Evolutionary conservation across 2,113 vertebrate genomes (phyloP), one percentile per base, ranked within the genome.

Genomic region (Acanthisitta chloris): DNA sequence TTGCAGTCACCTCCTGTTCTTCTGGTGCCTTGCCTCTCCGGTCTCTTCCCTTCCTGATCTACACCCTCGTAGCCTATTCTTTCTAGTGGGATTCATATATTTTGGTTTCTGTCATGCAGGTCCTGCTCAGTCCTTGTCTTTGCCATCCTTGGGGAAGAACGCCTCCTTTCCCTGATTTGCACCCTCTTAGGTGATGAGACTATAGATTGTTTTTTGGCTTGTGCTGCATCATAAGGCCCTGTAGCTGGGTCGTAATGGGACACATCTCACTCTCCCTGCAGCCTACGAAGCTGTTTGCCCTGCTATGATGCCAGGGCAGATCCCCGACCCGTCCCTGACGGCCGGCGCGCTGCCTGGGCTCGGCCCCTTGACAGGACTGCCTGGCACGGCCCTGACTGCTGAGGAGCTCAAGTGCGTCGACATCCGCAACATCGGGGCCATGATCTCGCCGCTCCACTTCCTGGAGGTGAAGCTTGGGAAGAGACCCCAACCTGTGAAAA

Each of bases 231-330:
- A 0, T 3, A 54, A 54, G 49, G 31, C 34, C 17, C 23, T 26
- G 29, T 45, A 17, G 29, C 43, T 83, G 80, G 59, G 25, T 88
- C 48, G 55, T 91, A 65, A 98, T 0, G 1, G 45, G 18, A 2
- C 4, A 1, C 46, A 29, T 90, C 38, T 86, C 17, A 6, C 67
- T 97, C 38, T 96, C n/a, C 52, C 20, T 38, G 12, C 94, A 98
- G 98, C 92, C 94, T 67, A 28, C 17, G 51, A 73, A 88, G 90
- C 96, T 36, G 43, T 83, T 97, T 96, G 89, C 98, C 98, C 97
- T 99, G 98, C 98, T 98, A 98, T 99, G 98, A 99, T 99, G 99
- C 99, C 99, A 96, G 99, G 99, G 97, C 99, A 99, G 98, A 99
- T 99, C 96, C 99, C 99, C 29, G 99, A 99, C 97, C 99, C 99